These are phyloP conservation scores for Plectrocnemia conspersa DNA, from an alignment of 1,140 invertebrate genomes.

Conservation along the genomic window DNA sequence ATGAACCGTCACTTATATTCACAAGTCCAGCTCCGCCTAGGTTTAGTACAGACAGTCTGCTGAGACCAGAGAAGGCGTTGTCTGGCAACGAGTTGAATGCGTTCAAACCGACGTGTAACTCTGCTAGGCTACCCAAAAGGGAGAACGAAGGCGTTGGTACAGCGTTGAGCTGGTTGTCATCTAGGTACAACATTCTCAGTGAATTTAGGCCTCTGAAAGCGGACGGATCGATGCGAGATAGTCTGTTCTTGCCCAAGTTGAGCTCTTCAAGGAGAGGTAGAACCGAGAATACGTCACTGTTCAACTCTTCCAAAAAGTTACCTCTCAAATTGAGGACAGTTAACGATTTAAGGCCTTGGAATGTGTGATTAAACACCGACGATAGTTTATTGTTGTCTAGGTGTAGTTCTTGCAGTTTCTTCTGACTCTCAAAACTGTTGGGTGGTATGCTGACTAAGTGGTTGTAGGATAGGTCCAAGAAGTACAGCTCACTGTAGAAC, in stretches of 20 bases:
- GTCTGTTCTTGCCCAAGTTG: slow-evolving; percentile 82
- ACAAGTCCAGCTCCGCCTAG: slow-evolving; percentile 72
- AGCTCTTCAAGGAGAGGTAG: slow-evolving; percentile 75
- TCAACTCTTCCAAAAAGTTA: slow-evolving; percentile 76
- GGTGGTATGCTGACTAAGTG: slow-evolving; percentile 73
- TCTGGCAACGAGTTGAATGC: slow-evolving; percentile 67
- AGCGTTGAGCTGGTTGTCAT: slow-evolving; percentile 75
- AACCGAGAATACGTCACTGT: slow-evolving; percentile 68
- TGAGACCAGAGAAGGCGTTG: slow-evolving; percentile 70
- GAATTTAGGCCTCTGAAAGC: slow-evolving; percentile 73
- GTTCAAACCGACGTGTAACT: slow-evolving; percentile 79
- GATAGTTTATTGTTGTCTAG: slow-evolving; percentile 83
- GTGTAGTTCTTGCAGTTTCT: slow-evolving; percentile 75
- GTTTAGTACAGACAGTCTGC: slow-evolving; percentile 69
- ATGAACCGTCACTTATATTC: slow-evolving; percentile 69
- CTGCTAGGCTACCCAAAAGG: slow-evolving; percentile 68
- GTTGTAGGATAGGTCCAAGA: slow-evolving; percentile 79
- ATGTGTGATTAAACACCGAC: slow-evolving; percentile 69
- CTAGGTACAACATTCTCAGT: slow-evolving; percentile 73
- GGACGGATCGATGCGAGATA: slow-evolving; percentile 70
- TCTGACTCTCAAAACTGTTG: slow-evolving; percentile 72
- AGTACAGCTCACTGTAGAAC: slow-evolving; percentile 78
- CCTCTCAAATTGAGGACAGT: slow-evolving; percentile 75
- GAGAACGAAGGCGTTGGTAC: slow-evolving; percentile 70
- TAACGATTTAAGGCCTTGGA: slow-evolving; percentile 69